Evolutionary conservation across 1,140 invertebrate species (phyloP).

Genomic region (Berghia stephanieae): DNA sequence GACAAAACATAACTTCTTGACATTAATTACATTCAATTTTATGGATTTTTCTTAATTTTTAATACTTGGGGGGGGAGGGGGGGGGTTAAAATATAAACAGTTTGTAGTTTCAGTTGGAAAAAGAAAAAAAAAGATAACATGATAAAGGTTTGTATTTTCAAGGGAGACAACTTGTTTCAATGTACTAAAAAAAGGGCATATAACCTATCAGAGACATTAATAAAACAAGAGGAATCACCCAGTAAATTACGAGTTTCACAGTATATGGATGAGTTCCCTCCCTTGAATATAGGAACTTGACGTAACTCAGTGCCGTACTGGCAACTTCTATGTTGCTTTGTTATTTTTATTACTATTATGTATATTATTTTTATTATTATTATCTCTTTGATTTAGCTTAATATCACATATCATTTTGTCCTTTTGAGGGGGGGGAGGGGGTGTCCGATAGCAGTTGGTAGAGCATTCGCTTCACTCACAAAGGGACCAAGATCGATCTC

Average conservation of each 20-base stretch:
- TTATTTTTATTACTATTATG: no score
- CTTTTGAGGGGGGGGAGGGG: no score
- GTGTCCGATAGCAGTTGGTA: no score
- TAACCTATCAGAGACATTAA: background rate
- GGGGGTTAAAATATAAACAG: background rate
- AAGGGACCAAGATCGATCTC: no score
- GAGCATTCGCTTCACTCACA: no score
- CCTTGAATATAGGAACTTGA: background rate
- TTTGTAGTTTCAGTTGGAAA: background rate
- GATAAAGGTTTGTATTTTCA: background rate
- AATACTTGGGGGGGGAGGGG: background rate
- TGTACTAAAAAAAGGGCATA: background rate
- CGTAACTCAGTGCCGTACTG: constrained; percentile 34
- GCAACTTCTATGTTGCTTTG: constrained; percentile 70
- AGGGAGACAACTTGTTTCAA: background rate
- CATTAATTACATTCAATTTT: background rate
- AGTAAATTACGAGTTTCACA: background rate
- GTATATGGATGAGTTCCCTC: background rate
- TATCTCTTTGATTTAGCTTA: no score
- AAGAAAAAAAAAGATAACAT: background rate
- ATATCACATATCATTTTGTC: no score
- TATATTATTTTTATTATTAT: no score
- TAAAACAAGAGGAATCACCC: no score
- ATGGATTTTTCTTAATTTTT: background rate
- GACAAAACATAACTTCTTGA: background rate